Evolutionary conservation across 2,888 invertebrate genomes (phyloP).

Genomic region (Chymomyza caudatula): DNA sequence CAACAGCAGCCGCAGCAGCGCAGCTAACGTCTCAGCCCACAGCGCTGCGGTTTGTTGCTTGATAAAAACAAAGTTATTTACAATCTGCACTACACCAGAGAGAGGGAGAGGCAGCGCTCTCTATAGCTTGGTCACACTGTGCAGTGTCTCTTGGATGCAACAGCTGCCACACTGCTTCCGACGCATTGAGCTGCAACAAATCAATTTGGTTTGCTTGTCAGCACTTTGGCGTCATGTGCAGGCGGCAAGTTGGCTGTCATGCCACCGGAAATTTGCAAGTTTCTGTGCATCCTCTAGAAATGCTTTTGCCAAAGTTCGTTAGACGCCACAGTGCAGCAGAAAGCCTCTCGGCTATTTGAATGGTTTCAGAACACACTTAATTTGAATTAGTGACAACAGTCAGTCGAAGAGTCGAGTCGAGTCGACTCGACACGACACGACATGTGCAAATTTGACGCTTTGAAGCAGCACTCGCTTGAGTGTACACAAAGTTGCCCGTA

Average conservation of each 20-base stretch:
- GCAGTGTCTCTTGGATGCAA: no score
- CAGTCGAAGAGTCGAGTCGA: no score
- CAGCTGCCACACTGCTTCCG: conserved; percentile 23
- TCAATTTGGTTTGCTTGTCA: conserved; percentile 32
- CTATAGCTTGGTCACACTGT: conserved; percentile 1
- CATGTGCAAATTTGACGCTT: neutral
- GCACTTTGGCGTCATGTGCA: neutral
- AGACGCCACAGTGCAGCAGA: neutral
- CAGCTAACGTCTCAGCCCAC: no score
- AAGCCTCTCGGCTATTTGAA: neutral
- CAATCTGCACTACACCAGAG: neutral
- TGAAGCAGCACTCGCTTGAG: neutral
- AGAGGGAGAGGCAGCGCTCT: neutral
- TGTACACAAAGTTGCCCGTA: neutral
- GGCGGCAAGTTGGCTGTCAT: neutral
- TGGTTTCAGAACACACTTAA: neutral
- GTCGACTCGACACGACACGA: neutral
- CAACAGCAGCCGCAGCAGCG: conserved; percentile 9
- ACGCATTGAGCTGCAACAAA: conserved; percentile 40
- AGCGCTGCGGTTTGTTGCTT: conserved; percentile 18
- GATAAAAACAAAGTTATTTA: conserved; percentile 18
- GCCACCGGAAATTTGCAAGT: neutral
- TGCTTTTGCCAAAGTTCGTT: neutral
- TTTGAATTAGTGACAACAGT: neutral
- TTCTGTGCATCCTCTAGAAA: neutral